These are phyloP conservation scores for Saguinus midas DNA, from an alignment of 2,113 vertebrate species.

Conservation along the genomic window DNA sequence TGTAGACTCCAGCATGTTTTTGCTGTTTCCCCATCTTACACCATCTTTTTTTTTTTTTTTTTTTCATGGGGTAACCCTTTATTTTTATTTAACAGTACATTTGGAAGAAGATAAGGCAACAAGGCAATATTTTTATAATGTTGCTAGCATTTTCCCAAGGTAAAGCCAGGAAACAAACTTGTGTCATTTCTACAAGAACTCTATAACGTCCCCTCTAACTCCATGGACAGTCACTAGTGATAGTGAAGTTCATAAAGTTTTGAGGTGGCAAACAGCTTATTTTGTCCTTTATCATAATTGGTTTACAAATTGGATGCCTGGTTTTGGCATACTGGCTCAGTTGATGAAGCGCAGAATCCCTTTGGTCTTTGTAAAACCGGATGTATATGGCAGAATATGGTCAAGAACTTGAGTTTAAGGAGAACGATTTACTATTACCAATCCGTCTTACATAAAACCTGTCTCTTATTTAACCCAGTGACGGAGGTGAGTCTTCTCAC, in stretches of 20 bases:
- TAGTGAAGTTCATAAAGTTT: not conserved
- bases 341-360: not conserved
- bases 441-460: not conserved
- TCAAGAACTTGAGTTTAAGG: not conserved
- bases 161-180: not conserved
- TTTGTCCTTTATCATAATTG: not conserved
- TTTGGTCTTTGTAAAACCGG: not conserved
- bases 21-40: not conserved
- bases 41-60: no score
- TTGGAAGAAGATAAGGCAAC: constrained; percentile 42
- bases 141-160: not conserved
- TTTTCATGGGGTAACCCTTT: not conserved
- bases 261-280: not conserved
- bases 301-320: not conserved
- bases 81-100: constrained; percentile 59
- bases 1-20: not conserved
- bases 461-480: not conserved
- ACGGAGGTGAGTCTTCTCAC: not conserved
- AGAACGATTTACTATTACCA: not conserved
- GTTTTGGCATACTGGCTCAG: not conserved
- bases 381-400: not conserved
- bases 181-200: not conserved
- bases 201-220: not conserved
- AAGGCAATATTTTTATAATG: not conserved
- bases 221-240: not conserved